Evolutionary conservation across 2,888 invertebrate genomes (phyloP).

Genomic region (Petrolisthes manimaculis): DNA sequence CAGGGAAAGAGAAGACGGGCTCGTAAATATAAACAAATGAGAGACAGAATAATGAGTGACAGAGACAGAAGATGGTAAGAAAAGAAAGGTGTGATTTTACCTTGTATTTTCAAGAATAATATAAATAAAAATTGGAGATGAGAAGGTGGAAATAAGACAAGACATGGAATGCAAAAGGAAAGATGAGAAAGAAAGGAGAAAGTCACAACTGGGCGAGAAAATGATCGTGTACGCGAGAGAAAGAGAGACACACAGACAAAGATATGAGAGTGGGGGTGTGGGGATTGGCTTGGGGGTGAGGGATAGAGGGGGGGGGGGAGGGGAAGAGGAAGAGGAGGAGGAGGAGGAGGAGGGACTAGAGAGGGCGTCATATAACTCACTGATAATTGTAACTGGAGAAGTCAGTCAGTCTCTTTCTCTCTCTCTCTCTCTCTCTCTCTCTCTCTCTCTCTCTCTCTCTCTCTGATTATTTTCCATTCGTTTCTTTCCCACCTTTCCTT

Average conservation of each 20-base stretch:
- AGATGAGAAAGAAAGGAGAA: too few species aligned
- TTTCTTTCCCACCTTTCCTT: conserved; percentile 1
- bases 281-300: neutral
- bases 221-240: too few species aligned
- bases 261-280: neutral
- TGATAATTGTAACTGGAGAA: conserved; percentile 28
- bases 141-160: too few species aligned
- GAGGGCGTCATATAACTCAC: conserved; percentile 21
- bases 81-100: too few species aligned
- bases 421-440: neutral
- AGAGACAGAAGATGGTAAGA: too few species aligned
- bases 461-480: conserved; percentile 9
- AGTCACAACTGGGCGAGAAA: neutral
- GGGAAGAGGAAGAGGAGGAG: neutral
- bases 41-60: too few species aligned
- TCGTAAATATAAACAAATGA: neutral
- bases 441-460: conserved; percentile 6
- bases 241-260: neutral
- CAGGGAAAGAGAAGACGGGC: too few species aligned
- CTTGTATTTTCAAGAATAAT: too few species aligned
- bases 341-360: conserved; percentile 22
- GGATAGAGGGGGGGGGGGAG: neutral
- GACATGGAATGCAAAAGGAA: too few species aligned
- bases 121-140: too few species aligned
- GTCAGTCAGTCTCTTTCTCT: neutral